phyloP scores from a whole-genome alignment of 2,888 invertebrate genomes.

The Chironomus tentans region DNA sequence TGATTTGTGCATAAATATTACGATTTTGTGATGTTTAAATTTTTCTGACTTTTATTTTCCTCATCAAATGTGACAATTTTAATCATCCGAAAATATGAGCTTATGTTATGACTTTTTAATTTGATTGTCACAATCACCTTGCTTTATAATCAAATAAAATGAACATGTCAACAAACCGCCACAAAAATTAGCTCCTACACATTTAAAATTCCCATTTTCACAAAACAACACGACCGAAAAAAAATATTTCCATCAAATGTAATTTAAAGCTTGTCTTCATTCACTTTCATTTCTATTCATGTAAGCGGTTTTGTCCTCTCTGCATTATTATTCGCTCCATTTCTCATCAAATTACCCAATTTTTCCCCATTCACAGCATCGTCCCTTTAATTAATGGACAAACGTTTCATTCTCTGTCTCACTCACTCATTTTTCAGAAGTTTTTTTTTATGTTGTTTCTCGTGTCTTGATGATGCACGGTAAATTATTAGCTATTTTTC shows the following conservation, averaged over 20 bases:
- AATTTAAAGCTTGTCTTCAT: background rate
- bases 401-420: background rate
- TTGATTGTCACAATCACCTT: no score
- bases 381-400: slow-evolving; percentile 21
- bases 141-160: no score
- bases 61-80: no score
- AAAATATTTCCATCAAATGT: background rate
- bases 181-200: no score
- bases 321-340: slow-evolving; percentile 10
- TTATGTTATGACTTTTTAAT: no score
- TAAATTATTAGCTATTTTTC: slow-evolving; percentile 26
- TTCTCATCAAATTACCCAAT: slow-evolving; percentile 22
- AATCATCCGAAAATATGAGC: no score
- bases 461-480: background rate
- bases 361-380: background rate
- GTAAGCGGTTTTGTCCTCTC: background rate
- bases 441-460: background rate
- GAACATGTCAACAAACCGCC: no score
- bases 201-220: no score
- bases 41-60: no score
- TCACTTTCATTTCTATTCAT: background rate
- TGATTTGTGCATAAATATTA: no score
- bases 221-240: background rate
- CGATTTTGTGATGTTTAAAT: no score
- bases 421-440: background rate